Percentiles rank a stretch among this genome's conserved stretches.
Conservation (phyloP, 30 jellyfish, hydroid and myxozoan species). For the Hydractinia symbiolongicarpus region DNA sequence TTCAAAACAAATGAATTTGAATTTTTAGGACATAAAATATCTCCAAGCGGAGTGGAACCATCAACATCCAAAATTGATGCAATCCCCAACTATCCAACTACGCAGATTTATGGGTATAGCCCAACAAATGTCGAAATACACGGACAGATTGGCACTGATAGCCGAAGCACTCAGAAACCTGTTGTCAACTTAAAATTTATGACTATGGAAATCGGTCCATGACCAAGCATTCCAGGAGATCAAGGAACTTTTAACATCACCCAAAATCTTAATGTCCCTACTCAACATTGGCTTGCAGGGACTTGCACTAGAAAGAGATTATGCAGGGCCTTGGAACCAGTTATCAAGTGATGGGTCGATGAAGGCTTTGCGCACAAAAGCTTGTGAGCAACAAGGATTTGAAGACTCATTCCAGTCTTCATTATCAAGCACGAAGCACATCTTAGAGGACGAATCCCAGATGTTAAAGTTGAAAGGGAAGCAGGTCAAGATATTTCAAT, state of each 20-base stretch:
- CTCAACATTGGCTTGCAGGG: slow-evolving; percentile 37
- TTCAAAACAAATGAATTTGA: slow-evolving; percentile 29
- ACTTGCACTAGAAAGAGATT: slow-evolving; percentile 29
- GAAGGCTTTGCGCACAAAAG: slow-evolving; percentile 23
- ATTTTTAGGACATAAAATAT: slow-evolving; percentile 34
- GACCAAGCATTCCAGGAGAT: too few species aligned
- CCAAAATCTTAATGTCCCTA: slow-evolving; percentile 20
- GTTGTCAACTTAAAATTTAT: too few species aligned
- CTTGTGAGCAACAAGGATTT: slow-evolving; percentile 14
- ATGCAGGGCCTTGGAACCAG: slow-evolving; percentile 10
- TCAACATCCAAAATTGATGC: slow-evolving; percentile 20
- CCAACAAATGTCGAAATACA: too few species aligned
- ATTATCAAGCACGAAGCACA: slow-evolving; percentile 9
- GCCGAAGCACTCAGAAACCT: too few species aligned
- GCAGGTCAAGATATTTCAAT: slow-evolving; percentile 9
- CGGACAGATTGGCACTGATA: too few species aligned
- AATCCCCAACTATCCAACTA: slow-evolving; percentile 27
- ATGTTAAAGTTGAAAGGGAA: slow-evolving; percentile 27
- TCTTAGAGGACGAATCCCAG: neutral
- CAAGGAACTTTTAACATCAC: too few species aligned
- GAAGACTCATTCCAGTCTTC: slow-evolving; percentile 19
- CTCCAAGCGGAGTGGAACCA: slow-evolving; percentile 22
- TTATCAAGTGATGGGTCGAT: slow-evolving; percentile 12
- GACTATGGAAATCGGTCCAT: too few species aligned
- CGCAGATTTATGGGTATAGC: too few species aligned